Evolutionary conservation across 2,888 invertebrate species (phyloP), one percentile per base, ranked within the genome.

Genomic region (Mythimna loreyi): DNA sequence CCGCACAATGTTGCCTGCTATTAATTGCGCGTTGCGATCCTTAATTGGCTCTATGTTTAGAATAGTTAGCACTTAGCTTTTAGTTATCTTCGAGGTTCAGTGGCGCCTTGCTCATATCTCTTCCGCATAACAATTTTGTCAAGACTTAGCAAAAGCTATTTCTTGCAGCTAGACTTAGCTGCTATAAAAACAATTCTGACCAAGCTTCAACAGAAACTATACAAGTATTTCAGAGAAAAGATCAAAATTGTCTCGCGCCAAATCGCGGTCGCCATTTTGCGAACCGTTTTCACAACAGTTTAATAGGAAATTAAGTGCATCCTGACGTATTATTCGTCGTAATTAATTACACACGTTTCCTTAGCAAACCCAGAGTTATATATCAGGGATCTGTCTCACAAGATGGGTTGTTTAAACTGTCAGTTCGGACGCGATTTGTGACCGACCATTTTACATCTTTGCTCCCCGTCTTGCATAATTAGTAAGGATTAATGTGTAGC

Each of bases 381-480:
- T 92, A 92, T 95, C 94, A 95, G 92, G 88, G 92, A 91, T 92
- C 92, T 94, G 95, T 95, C 95, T 87, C 92, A 83, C 89, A 89
- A 90, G 94, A 94, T 93, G 93, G 94, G 91, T 92, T 93, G 94
- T 94, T 95, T 92, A 92, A 92, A 88, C 92, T 94, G 95, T 95
- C 95, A 94, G 90, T 92, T 92, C 82, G 92, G 91, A 91, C 91
- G 91, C 92, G 92, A 96, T 96, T 96, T 95, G 95, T 95, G 94
- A 89, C 88, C 93, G 90, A 89, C 91, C 93, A 94, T 94, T 93
- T 94, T 93, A 92, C 92, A 93, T 94, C 94, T 94, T 93, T 92
- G 92, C 94, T 93, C 91, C 91, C 87, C 91, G 92, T 92, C 93
- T 93, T 94, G 93, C 92, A 93, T 95, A 95, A 96, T 95, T 95